These are phyloP conservation scores for Melinaea marsaeus DNA, from an alignment of 2,888 invertebrate genomes.

Conservation along the genomic window DNA sequence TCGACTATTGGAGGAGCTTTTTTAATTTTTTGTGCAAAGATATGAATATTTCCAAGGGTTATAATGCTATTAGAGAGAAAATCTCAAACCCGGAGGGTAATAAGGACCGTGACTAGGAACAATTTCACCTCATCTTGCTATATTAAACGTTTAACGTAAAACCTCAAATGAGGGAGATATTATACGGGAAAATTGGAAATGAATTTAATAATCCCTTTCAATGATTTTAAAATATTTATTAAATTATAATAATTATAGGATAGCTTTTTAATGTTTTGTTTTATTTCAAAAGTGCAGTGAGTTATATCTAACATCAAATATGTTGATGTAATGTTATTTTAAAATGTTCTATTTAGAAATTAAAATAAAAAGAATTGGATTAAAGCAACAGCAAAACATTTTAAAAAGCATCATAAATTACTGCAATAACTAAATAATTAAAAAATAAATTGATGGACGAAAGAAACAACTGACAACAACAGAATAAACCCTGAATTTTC, in stretches of 20 bases:
- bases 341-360: too few species aligned
- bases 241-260: too few species aligned
- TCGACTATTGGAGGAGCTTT: conserved; percentile 27
- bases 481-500: background rate
- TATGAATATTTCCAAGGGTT: conserved; percentile 60
- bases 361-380: too few species aligned
- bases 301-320: too few species aligned
- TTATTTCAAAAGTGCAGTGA: too few species aligned
- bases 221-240: background rate
- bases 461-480: background rate
- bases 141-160: conserved; percentile 54
- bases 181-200: conserved; percentile 26
- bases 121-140: conserved; percentile 63
- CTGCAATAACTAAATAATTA: too few species aligned
- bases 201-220: conserved; percentile 22
- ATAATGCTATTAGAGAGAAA: conserved; percentile 72
- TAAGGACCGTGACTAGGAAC: conserved; percentile 71
- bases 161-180: conserved; percentile 39
- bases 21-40: conserved; percentile 39
- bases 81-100: conserved; percentile 62
- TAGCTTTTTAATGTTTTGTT: too few species aligned
- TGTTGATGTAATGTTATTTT: too few species aligned
- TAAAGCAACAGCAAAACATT: too few species aligned
- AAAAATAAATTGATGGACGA: too few species aligned
- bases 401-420: too few species aligned